Base-by-base conservation (phyloP, 2,888 invertebrate genomes). In the Macroteleia sp. region DNA sequence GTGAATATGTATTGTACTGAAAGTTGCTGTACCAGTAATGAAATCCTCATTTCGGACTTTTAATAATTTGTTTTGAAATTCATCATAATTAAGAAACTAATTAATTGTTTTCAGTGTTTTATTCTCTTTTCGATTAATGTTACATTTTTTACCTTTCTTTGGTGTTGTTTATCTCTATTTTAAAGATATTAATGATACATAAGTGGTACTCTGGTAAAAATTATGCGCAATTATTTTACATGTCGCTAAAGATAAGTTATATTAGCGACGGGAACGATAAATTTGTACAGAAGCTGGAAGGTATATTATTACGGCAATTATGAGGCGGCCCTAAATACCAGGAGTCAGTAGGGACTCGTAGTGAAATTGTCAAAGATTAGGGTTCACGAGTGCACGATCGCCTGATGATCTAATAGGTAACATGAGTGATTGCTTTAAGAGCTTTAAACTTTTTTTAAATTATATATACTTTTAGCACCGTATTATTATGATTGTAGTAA, bases 231-330 rank as follows among this genome's bases (percentile, higher is more conserved):
- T 67, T 48, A 67, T 25, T 48, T 17, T 5, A 20, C 32, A 59
- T 69, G 69, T 59, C 59, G 50, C 59, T 36, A 34, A 17, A 59
- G 41, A 30, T 48, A 50, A 41, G 32, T 69, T 69, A 41, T 59
- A 69, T 69, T 59, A 50, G 30, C 8, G 12, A 34, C 30, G 10
- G 41, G 17, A 9, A 25, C 59, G 57, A 70, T 70, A 70, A 70
- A 70, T 70, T 70, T 70, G 52, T 20, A 59, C 70, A 61, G 52
- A 59, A 70, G 70, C 59, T 52, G 32, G 44, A 36, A 59, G 70
- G 61, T 61, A 36, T 70, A 61, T 70, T 70, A 70, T 70, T 70
- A 70, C 44, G 34, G 20, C 52, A 70, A 70, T 70, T 70, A 70
- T 70, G 52, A 52, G 16, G 12, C 36, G 61, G 52, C 44, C 52